Base-by-base conservation (phyloP, 1,140 invertebrate genomes). In the Probaryconus sp. region DNA sequence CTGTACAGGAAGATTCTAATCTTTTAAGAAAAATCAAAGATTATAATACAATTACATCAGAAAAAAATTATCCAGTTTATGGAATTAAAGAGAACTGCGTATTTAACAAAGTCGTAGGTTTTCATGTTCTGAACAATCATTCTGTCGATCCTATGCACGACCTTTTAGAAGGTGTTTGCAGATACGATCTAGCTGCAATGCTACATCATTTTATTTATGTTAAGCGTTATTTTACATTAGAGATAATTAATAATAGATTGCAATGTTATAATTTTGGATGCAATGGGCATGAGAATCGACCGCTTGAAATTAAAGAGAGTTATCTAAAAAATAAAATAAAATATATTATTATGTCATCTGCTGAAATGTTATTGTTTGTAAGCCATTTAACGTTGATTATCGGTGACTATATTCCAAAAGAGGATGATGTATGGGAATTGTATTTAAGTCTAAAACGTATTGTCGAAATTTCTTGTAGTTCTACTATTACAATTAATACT, bases 141-240 rank as follows among this genome's bases (percentile, higher is more conserved):
- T 64, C 63, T 18, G 74, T 82, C 31, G 84, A 87, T 67, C 28
- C 77, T 3, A 83, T 85, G 81, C 82, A 87, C 61, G 85, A 87
- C 58, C 37, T 85, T 5, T 78, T 81, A 16, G 83, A 87, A 74
- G 83, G 85, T 4, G 70, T 85, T 50, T 81, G 72, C 14, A 76
- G 78, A 17, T 82, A 81, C 56, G 79, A 81, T 58, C 69, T 86
- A 35, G 67, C 51, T 24, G 53, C 76, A 55, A 70, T 83, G 37
- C 48, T 85, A 37, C 18, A 79, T 31, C n/a, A 73, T 16, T 76
- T 80, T 10, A 81, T 80, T 38, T 31, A 42, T 51, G 31, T 43
- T 43, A 77, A 75, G 35, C 70, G 77, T 31, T 67, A 50, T 67
- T 83, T 81, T 51, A 67, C 21, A 61, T 24, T 77, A 35, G 64